Base-by-base conservation (phyloP, 2,797 vertebrate species). In the Poecilia wingei region DNA sequence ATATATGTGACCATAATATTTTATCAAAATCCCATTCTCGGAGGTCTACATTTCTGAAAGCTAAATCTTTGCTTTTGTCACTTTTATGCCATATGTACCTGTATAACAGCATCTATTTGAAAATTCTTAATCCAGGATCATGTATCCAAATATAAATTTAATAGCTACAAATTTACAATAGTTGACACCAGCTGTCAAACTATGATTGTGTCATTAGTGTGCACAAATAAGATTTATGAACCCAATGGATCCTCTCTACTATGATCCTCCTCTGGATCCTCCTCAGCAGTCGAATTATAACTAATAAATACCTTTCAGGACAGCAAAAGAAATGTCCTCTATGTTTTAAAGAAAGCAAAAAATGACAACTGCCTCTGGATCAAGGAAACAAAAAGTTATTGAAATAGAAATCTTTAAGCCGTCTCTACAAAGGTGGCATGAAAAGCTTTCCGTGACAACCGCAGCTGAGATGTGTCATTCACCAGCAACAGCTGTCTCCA, bases 391-490 rank as follows among this genome's bases (percentile, higher is more conserved):
- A 36, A 39, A 69, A 45, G 22, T 70, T 43, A 45, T 45, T 70
- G 68, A 70, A 43, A 70, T 6, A 70, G 36, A 41, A 41, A 68
- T 41, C 33, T 41, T 68, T 12, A 41, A 68, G 41, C 64, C 20
- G 10, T 25, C 64, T 41, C 64, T 41, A 39, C 64, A 39, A 68
- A 39, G 16, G 20, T 6, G 22, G 39, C 66, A 69, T 69, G 36
- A 68, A 68, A 68, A 39, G 36, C 9, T 68, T 69, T 43, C 10
- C 3, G 1, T 69, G 41, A 43, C 68, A 16, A 41, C 36, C 12
- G 13, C 68, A 70, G 41, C 68, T 45, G 68, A 70, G 41, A 70
- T 43, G 25, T 70, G 68, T 41, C 68, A 70, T 45, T 70, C 41
- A 69, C 25, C n/a, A 43, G 41, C 41, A 70, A 14, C 41, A 45